phyloP scores from a whole-genome alignment of 2,113 vertebrate species.

The Platichthys flesus region DNA sequence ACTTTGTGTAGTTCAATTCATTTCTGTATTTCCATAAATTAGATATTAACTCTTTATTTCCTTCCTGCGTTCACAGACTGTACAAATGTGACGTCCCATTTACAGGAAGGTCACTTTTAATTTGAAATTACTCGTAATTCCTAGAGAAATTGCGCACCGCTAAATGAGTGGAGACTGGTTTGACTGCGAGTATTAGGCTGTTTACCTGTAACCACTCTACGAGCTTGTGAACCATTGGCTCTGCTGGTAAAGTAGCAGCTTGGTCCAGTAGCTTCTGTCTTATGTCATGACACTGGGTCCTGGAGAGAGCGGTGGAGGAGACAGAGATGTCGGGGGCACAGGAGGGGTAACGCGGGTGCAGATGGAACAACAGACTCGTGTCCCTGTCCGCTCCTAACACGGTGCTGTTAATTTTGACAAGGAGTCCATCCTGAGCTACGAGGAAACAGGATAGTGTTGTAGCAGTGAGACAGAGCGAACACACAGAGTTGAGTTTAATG shows the following conservation, averaged over 20 bases:
- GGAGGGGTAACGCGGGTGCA: conserved; percentile 48
- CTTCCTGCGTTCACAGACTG: too few species aligned
- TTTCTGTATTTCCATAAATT: too few species aligned
- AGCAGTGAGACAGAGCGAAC: neutral
- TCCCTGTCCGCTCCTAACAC: conserved; percentile 8
- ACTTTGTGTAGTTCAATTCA: too few species aligned
- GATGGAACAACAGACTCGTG: conserved; percentile 44
- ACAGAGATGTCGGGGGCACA: conserved; percentile 56
- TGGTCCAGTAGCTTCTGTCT: conserved; percentile 50
- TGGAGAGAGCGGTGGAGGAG: conserved; percentile 37
- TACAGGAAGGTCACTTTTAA: too few species aligned
- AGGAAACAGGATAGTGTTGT: neutral
- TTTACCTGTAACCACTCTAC: conserved; percentile 51
- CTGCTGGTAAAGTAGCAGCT: conserved; percentile 41
- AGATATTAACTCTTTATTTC: too few species aligned
- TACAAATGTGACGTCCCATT: too few species aligned
- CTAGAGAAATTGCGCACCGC: too few species aligned
- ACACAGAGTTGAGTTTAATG: too few species aligned
- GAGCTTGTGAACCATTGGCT: conserved; percentile 62
- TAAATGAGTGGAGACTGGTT: too few species aligned
- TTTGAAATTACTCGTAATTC: too few species aligned
- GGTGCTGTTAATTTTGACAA: conserved; percentile 46
- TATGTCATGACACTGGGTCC: conserved; percentile 49
- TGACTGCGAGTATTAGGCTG: too few species aligned
- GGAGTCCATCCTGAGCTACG: conserved; percentile 46